phyloP scores from a whole-genome alignment of 2,113 vertebrate species.

The Istiophorus platypterus region DNA sequence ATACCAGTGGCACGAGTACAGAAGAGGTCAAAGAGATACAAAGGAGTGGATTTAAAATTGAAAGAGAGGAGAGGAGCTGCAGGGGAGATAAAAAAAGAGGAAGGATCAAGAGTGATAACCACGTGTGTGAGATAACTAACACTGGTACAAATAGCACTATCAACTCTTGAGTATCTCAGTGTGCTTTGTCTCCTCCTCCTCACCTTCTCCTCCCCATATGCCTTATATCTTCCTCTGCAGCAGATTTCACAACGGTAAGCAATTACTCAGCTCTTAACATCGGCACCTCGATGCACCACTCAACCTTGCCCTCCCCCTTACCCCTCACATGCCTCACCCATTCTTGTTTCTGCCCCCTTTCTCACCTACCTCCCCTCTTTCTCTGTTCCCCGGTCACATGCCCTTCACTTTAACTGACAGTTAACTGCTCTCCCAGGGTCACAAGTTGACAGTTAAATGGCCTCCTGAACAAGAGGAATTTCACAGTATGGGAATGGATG shows the following conservation, averaged over 20 bases:
- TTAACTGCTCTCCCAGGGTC: conserved; percentile 43
- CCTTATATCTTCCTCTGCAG: conserved; percentile 29
- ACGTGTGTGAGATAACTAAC: conserved; percentile 42
- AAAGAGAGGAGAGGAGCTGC: conserved; percentile 28
- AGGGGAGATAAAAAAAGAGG: conserved; percentile 24
- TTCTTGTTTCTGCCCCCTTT: conserved; percentile 25
- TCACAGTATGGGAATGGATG: conserved; percentile 1
- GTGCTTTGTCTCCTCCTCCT: conserved; percentile 37
- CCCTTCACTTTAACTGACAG: conserved; percentile 45
- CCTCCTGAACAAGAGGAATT: conserved; percentile 21
- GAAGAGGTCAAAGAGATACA: conserved; percentile 41
- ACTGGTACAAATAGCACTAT: conserved; percentile 68
- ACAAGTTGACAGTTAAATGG: conserved; percentile 51
- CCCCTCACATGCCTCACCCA: conserved; percentile 40
- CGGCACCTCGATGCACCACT: conserved; percentile 46
- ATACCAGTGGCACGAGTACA: not conserved
- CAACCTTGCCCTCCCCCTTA: conserved; percentile 42
- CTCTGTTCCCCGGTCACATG: conserved; percentile 22
- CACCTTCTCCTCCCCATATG: conserved; percentile 52
- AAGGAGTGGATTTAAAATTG: conserved; percentile 39
- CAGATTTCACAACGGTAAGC: conserved; percentile 62
- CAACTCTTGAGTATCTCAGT: conserved; percentile 51
- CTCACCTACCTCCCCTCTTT: conserved; percentile 25
- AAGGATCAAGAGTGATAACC: conserved; percentile 34
- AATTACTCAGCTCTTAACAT: conserved; percentile 71